These are phyloP conservation scores for Hoplodrina ambigua DNA, from an alignment of 2,888 invertebrate genomes.

Conservation along the genomic window DNA sequence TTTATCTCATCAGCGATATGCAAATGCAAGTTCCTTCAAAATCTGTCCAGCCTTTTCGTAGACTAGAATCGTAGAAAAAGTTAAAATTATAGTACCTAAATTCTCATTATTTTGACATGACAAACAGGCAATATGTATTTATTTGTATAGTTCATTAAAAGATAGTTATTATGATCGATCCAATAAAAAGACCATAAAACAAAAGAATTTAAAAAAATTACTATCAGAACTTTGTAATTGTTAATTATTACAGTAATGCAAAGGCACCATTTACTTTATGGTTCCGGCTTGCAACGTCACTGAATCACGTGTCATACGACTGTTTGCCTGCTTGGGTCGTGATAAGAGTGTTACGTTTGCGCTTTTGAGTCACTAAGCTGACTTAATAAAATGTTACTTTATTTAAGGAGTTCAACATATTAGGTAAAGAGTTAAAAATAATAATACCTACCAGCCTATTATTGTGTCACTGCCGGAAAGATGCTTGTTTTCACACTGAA, in stretches of 20 bases:
- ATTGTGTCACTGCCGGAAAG: no score
- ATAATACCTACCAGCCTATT: no score
- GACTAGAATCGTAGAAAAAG: no score
- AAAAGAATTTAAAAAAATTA: neutral
- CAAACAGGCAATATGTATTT: no score
- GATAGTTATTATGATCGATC: neutral
- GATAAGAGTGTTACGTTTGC: slow-evolving; percentile 40
- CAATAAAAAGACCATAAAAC: neutral
- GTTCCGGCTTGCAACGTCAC: slow-evolving; percentile 4
- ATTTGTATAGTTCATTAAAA: no score
- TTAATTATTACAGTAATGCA: slow-evolving; percentile 16
- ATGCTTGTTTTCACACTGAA: no score
- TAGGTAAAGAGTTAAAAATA: slow-evolving; percentile 1
- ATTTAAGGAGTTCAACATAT: slow-evolving; percentile 2
- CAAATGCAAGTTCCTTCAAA: no score
- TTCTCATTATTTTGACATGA: no score
- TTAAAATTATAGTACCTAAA: no score
- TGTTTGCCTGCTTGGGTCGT: slow-evolving; percentile 26
- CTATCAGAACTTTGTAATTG: neutral
- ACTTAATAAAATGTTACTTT: slow-evolving; percentile 6
- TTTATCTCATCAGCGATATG: no score
- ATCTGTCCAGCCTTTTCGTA: no score
- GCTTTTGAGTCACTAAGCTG: slow-evolving; percentile 20
- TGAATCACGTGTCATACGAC: slow-evolving; percentile 13
- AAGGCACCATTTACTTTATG: neutral